Evolutionary conservation across 2,888 invertebrate species (phyloP).

Genomic region (Congeria kusceri): DNA sequence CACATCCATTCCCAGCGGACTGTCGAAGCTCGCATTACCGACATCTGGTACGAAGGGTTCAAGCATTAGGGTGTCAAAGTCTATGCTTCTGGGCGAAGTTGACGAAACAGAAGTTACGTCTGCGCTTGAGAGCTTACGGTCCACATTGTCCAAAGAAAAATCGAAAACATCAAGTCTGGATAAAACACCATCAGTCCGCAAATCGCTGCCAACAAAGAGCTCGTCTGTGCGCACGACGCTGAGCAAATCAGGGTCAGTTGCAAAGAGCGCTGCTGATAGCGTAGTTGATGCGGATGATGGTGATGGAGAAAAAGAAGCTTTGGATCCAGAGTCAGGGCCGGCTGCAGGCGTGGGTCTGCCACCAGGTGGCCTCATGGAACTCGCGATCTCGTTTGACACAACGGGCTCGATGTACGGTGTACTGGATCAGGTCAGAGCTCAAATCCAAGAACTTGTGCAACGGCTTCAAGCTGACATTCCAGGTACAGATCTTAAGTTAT

Average conservation of each 20-base stretch:
- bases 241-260: neutral
- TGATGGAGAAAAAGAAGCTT: conserved; percentile 3
- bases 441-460: conserved; percentile 72
- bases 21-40: conserved; percentile 51
- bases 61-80: conserved; percentile 24
- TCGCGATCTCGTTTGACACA: conserved; percentile 81
- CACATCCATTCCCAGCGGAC: conserved; percentile 41
- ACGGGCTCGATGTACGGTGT: conserved; percentile 79
- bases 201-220: neutral
- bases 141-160: conserved; percentile 17
- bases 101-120: conserved; percentile 43
- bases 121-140: conserved; percentile 42
- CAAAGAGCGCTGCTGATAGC: neutral
- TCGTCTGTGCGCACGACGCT: neutral
- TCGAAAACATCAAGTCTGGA: conserved; percentile 8
- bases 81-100: conserved; percentile 26
- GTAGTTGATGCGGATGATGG: neutral
- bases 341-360: conserved; percentile 37
- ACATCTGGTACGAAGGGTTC: conserved; percentile 4
- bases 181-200: conserved; percentile 7
- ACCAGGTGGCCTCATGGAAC: conserved; percentile 72
- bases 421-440: conserved; percentile 71
- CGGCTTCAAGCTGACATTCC: conserved; percentile 78
- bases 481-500: conserved; percentile 27
- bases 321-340: neutral